Evolutionary conservation across 2,888 invertebrate genomes (phyloP).

Genomic region (Melieria crassipennis): DNA sequence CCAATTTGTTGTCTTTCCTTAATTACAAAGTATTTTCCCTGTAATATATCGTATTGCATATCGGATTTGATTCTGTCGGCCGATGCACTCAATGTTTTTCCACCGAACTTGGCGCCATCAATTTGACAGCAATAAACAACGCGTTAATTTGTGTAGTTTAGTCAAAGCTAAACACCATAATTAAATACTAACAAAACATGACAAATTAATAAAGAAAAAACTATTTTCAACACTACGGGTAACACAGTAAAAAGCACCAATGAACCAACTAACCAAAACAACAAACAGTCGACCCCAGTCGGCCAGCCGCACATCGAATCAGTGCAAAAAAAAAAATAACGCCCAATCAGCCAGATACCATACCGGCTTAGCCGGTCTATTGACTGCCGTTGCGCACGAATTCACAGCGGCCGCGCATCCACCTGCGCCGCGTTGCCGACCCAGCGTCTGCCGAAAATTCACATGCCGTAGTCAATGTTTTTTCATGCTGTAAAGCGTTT

Average conservation of each 20-base stretch:
- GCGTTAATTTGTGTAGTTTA: too few species aligned
- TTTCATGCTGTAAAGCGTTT: too few species aligned
- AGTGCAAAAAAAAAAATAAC: neutral
- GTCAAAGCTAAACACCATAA: too few species aligned
- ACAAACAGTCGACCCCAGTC: neutral
- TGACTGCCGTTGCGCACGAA: neutral
- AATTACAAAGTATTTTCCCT: slow-evolving; percentile 1
- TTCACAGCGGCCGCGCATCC: neutral
- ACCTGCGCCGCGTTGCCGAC: too few species aligned
- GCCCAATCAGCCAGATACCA: too few species aligned
- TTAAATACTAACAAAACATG: too few species aligned
- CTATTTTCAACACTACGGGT: neutral
- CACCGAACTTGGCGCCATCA: slow-evolving; percentile 21
- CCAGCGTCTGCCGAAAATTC: too few species aligned
- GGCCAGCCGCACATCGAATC: neutral
- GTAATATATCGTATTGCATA: slow-evolving; percentile 5
- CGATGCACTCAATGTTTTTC: slow-evolving; percentile 7
- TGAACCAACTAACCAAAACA: neutral
- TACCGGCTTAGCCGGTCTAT: slow-evolving; percentile 23
- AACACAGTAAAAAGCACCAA: neutral
- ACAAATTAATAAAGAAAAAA: too few species aligned
- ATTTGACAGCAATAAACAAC: neutral
- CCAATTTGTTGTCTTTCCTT: too few species aligned
- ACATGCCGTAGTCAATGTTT: too few species aligned
- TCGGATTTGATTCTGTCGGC: neutral